phyloP scores from a whole-genome alignment of 2,797 vertebrate genomes.

The Furcifer pardalis region DNA sequence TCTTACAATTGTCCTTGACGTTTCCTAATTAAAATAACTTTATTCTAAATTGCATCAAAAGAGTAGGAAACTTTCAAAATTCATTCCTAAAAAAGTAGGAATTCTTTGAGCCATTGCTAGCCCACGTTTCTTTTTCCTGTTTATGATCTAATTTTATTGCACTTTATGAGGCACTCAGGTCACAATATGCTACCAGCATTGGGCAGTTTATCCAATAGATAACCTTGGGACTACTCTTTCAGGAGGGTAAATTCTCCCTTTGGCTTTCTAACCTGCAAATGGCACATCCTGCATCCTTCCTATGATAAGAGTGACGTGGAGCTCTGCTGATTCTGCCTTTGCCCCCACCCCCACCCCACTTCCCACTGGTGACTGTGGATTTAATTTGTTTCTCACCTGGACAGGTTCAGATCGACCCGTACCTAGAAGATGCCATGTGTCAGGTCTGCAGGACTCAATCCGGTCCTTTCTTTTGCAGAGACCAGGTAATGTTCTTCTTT shows the following conservation, averaged over 20 bases:
- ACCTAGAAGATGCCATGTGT: constrained; percentile 97
- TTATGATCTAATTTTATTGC: background rate
- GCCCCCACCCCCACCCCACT: accelerated
- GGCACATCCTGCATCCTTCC: too few relatives aligned
- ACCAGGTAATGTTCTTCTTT: constrained; percentile 83
- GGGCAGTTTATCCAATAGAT: background rate
- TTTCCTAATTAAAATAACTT: background rate
- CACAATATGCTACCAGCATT: background rate
- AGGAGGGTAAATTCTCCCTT: background rate
- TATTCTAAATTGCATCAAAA: background rate
- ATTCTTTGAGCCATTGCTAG: background rate
- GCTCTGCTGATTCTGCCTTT: accelerated
- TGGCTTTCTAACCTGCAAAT: background rate
- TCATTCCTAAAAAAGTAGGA: background rate
- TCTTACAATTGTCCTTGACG: background rate
- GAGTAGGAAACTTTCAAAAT: background rate
- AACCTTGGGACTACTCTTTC: background rate
- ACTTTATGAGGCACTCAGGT: background rate
- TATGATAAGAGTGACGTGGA: background rate
- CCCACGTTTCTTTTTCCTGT: background rate
- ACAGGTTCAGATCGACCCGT: constrained; percentile 98
- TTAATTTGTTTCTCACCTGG: background rate
- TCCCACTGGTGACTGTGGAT: too few relatives aligned
- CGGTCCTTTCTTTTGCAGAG: constrained; percentile 98
- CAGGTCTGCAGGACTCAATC: constrained; percentile 93